These are phyloP conservation scores for Bellardia pandia DNA, from an alignment of 2,888 invertebrate species.

Conservation along the genomic window DNA sequence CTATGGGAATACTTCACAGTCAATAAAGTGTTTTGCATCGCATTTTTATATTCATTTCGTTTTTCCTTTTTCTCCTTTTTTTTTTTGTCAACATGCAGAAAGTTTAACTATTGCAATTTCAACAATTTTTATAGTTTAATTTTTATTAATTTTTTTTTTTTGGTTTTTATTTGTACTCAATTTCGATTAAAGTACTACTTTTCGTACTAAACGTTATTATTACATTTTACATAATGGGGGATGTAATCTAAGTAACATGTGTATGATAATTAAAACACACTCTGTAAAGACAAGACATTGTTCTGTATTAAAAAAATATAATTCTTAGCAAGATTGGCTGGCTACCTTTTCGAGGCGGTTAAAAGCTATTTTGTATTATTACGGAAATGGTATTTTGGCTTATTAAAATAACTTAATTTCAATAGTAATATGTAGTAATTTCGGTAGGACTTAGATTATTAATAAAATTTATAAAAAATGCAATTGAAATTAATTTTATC, in stretches of 20 bases:
- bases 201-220: constrained; percentile 50
- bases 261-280: not conserved
- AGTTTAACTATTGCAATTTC: constrained; percentile 62
- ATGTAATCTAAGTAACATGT: constrained; percentile 5
- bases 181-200: constrained; percentile 44
- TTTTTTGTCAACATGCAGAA: constrained; percentile 51
- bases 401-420: no score
- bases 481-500: no score
- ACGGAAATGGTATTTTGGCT: no score
- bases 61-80: not conserved
- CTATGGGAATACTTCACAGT: constrained; percentile 3
- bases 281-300: no score
- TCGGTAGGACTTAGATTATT: no score
- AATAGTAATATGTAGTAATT: no score
- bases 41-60: constrained; percentile 3
- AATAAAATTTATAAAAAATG: no score
- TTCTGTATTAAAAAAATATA: no score
- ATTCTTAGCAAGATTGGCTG: no score
- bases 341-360: no score
- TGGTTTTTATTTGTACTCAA: constrained; percentile 57
- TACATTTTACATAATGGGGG: constrained; percentile 51
- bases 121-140: constrained; percentile 45
- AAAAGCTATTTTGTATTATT: no score
- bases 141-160: constrained; percentile 24
- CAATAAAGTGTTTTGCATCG: constrained; percentile 8